These are phyloP conservation scores for Sternotherus odoratus DNA, from an alignment of 2,797 vertebrate genomes.

Conservation along the genomic window DNA sequence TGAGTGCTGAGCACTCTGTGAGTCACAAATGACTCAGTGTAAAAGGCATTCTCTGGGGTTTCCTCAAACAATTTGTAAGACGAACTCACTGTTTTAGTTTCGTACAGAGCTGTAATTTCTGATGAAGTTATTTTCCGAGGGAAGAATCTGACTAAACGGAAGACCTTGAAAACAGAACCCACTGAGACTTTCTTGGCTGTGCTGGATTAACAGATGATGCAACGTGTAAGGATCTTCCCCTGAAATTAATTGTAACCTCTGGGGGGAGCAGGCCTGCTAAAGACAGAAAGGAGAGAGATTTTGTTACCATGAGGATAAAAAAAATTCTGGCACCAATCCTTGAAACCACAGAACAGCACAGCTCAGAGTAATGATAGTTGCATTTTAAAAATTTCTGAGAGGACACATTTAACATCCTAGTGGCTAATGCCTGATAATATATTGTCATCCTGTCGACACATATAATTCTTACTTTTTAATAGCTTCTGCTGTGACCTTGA, in stretches of 20 bases:
- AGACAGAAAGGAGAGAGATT: conserved; percentile 58
- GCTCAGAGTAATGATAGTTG: conserved; percentile 55
- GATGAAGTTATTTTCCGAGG: not conserved
- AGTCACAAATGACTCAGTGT: not conserved
- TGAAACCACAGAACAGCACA: conserved; percentile 44
- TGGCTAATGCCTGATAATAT: conserved; percentile 68
- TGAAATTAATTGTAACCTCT: conserved; percentile 45
- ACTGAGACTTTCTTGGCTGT: not conserved
- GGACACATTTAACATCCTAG: conserved; percentile 65
- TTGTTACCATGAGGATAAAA: conserved; percentile 63
- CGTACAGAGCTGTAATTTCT: not conserved
- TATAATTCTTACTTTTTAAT: conserved; percentile 63
- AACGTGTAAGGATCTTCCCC: not conserved
- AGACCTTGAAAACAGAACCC: not conserved
- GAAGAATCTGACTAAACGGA: not conserved
- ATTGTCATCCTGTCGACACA: conserved; percentile 42
- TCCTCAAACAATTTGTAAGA: not conserved
- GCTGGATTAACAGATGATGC: not conserved
- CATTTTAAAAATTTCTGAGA: conserved; percentile 65
- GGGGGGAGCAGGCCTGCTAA: conserved; percentile 32
- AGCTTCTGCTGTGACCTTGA: conserved; percentile 62
- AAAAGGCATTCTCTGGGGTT: not conserved
- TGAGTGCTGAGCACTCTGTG: not conserved
- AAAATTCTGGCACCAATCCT: conserved; percentile 54
- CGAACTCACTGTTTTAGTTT: not conserved